A percentile compares a stretch with the other conserved stretches of the same genome.
Conservation (phyloP, 2,888 invertebrate genomes). For the Caenorhabditis imperialis region DNA sequence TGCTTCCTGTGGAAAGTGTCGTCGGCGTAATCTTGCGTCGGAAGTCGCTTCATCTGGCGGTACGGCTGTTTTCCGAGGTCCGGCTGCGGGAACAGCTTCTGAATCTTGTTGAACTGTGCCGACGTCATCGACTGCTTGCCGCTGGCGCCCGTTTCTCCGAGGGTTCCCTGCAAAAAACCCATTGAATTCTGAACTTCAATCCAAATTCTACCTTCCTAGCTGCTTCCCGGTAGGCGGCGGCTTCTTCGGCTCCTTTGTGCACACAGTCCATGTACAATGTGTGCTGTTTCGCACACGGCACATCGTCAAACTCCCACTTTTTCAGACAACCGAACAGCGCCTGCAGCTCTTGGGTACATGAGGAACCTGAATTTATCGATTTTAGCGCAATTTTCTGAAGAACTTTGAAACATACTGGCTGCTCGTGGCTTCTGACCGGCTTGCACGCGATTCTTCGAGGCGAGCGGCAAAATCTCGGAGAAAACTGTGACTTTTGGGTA, state of each 20-base stretch:
- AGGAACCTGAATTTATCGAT: constrained; percentile 61
- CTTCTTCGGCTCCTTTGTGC: constrained; percentile 63
- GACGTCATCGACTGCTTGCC: constrained; percentile 60
- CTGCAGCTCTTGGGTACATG: constrained; percentile 76
- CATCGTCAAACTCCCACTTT: constrained; percentile 77
- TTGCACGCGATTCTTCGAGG: constrained; percentile 68
- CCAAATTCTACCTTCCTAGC: constrained; percentile 61
- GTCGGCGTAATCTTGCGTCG: constrained; percentile 71
- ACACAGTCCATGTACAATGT: constrained; percentile 72
- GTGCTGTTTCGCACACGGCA: constrained; percentile 71
- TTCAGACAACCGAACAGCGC: constrained; percentile 75
- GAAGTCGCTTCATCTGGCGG: constrained; percentile 72
- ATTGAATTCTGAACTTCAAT: background rate
- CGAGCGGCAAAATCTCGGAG: constrained; percentile 71
- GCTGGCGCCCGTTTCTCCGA: constrained; percentile 63
- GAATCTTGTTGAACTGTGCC: constrained; percentile 74
- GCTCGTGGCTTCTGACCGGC: constrained; percentile 57
- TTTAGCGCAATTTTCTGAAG: no score
- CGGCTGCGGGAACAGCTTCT: constrained; percentile 74
- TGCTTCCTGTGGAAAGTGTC: constrained; percentile 72
- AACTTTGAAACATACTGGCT: constrained; percentile 62
- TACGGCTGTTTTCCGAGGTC: constrained; percentile 70
- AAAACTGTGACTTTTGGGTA: constrained; percentile 67
- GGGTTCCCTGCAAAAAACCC: constrained; percentile 63
- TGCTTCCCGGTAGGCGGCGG: constrained; percentile 66